Percentiles rank a stretch among this genome's conserved stretches.
phyloP scores from a whole-genome alignment of 1,140 invertebrate genomes.

The Drosophila subpulchrella region DNA sequence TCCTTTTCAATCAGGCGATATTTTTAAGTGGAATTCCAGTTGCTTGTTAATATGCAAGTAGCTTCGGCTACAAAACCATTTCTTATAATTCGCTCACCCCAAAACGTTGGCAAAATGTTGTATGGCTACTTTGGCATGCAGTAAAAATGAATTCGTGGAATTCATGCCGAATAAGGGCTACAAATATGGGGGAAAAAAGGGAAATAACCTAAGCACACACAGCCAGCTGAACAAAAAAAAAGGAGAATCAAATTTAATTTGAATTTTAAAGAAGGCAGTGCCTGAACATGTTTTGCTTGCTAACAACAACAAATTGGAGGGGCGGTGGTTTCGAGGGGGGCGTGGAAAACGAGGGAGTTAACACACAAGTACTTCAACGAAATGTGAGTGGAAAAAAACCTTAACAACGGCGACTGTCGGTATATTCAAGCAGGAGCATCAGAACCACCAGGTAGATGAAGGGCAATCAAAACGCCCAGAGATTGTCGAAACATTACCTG shows the following conservation, averaged over 20 bases:
- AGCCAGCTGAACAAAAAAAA: conserved; percentile 29
- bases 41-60: conserved; percentile 41
- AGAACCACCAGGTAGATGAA: conserved; percentile 37
- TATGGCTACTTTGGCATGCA: conserved; percentile 52
- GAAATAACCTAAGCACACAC: conserved; percentile 21
- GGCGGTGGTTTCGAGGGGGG: not conserved
- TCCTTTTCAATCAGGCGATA: conserved; percentile 3
- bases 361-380: conserved; percentile 44
- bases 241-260: conserved; percentile 72
- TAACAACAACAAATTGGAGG: conserved; percentile 40
- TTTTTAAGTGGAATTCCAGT: conserved; percentile 1
- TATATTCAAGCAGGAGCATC: conserved; percentile 4
- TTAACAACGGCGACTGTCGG: conserved; percentile 25
- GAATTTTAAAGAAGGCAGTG: conserved; percentile 69
- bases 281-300: conserved; percentile 56
- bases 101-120: conserved; percentile 20
- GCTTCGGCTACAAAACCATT: conserved; percentile 16
- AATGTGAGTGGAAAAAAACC: conserved; percentile 30
- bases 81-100: conserved; percentile 13
- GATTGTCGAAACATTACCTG: conserved; percentile 34
- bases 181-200: conserved; percentile 40
- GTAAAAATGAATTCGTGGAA: conserved; percentile 53
- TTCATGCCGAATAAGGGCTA: conserved; percentile 57
- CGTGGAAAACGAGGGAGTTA: conserved; percentile 32
- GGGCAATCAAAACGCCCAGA: conserved; percentile 55